phyloP scores from a whole-genome alignment of 2,113 vertebrate species.

The Holacanthus passer region DNA sequence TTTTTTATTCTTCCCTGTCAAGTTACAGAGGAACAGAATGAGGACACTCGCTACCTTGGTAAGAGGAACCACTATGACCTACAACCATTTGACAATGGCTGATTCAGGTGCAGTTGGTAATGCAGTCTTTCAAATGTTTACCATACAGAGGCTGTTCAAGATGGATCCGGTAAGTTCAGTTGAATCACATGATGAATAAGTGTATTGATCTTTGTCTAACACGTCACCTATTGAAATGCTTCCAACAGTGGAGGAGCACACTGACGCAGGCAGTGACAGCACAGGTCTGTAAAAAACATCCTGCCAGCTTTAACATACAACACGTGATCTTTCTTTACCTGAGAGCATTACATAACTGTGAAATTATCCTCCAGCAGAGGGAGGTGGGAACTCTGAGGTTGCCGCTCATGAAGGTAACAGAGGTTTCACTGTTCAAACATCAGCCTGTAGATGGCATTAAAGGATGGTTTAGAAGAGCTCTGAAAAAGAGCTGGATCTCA shows the following conservation, averaged over 20 bases:
- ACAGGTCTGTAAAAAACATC: conserved; percentile 57
- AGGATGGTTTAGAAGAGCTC: neutral
- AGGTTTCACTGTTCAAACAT: conserved; percentile 2
- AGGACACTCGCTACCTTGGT: conserved; percentile 67
- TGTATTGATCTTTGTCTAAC: neutral
- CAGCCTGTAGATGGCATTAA: conserved; percentile 59
- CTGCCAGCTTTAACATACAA: neutral
- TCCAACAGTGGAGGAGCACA: conserved; percentile 54
- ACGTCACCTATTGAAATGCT: conserved; percentile 16
- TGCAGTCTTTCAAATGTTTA: neutral
- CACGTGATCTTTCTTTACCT: conserved; percentile 10
- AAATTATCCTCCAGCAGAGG: conserved; percentile 56
- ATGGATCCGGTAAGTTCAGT: conserved; percentile 61
- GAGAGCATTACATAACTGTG: conserved; percentile 36
- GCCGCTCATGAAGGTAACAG: conserved; percentile 59
- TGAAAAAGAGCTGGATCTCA: neutral
- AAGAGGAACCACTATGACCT: conserved; percentile 7
- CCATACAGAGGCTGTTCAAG: conserved; percentile 61
- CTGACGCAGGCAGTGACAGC: neutral
- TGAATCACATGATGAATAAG: no score
- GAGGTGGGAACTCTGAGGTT: conserved; percentile 39
- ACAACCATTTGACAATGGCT: neutral
- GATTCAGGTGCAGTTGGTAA: conserved; percentile 1
- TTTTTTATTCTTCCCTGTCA: neutral
- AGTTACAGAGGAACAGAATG: conserved; percentile 68